Base-by-base conservation (phyloP, 2,888 invertebrate genomes). In the Poecilobothrus nobilitatus region DNA sequence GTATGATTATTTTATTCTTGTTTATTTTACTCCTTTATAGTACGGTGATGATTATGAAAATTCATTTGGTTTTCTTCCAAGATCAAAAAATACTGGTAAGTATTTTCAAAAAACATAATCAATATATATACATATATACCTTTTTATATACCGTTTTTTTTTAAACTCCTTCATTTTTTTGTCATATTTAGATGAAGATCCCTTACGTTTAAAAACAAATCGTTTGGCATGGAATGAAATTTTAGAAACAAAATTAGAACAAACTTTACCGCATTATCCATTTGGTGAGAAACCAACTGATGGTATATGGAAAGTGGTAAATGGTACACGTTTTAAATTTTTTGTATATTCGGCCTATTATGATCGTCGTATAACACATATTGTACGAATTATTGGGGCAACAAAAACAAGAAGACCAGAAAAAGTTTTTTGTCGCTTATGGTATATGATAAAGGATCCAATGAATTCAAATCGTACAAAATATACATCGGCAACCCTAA, bases 341-440 rank as follows among this genome's bases (percentile, higher is more conserved):
- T 94, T 89, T 83, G 94, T 95, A 67, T 95, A 93, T 79, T 94
- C 95, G 12, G 95, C 95, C 67, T 95, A 90, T 79, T 91, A 90
- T 78, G 95, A 95, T 82, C 85, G 88, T 67, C 86, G 93, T 73
- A 84, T 85, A 74, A 85, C 86, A 66, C 86, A 89, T 69, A 83
- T 87, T 72, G 86, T 95, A 66, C 86, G 95, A 65, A 85, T 95
- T 70, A 90, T 95, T 73, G 94, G 92, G 15, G 94, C 94, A 12
- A 94, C 95, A 1, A 92, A 91, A 82, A 95, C 95, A 1, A 87
- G 92, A 67, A 89, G 90, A 3, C 89, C 92, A 0, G 94, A 94
- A 77, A 83, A 88, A 15, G 93, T 94, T 21, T 87, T 90, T 84
- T 94, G 93, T 76, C 86, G 92, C 20, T 82, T 93, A 71, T 92